These are phyloP conservation scores for Drepana falcataria DNA, from an alignment of 2,888 invertebrate genomes.

Conservation along the genomic window DNA sequence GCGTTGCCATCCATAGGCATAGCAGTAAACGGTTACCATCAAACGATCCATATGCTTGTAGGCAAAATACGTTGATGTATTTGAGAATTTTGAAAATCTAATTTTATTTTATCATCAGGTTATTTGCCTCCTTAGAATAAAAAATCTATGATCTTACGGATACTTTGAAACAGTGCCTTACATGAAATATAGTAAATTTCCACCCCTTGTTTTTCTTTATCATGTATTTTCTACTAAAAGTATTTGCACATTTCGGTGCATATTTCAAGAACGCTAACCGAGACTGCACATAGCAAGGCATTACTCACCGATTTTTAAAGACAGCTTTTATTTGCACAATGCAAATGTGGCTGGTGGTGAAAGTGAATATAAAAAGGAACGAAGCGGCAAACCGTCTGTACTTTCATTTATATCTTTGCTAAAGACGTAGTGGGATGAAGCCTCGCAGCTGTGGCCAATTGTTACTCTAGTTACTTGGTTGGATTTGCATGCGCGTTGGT, in stretches of 20 bases:
- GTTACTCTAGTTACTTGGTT: conserved; percentile 46
- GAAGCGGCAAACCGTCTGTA: conserved; percentile 24
- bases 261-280: not conserved
- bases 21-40: too few relatives aligned
- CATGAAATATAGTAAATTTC: too few relatives aligned
- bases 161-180: too few relatives aligned
- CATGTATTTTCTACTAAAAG: not conserved
- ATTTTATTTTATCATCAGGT: too few relatives aligned
- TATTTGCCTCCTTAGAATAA: too few relatives aligned
- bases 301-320: conserved; percentile 37
- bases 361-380: conserved; percentile 46
- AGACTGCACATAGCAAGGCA: conserved; percentile 5
- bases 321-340: conserved; percentile 48
- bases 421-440: conserved; percentile 44
- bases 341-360: conserved; percentile 44
- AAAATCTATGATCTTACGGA: too few relatives aligned
- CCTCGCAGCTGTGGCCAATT: conserved; percentile 61
- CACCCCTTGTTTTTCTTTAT: too few relatives aligned
- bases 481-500: conserved; percentile 45
- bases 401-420: conserved; percentile 63
- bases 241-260: not conserved
- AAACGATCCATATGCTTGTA: too few relatives aligned
- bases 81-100: too few relatives aligned
- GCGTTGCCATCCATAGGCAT: too few relatives aligned
- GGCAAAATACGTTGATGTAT: too few relatives aligned